phyloP scores from a whole-genome alignment of 2,888 invertebrate genomes.

The Portevinia maculata region DNA sequence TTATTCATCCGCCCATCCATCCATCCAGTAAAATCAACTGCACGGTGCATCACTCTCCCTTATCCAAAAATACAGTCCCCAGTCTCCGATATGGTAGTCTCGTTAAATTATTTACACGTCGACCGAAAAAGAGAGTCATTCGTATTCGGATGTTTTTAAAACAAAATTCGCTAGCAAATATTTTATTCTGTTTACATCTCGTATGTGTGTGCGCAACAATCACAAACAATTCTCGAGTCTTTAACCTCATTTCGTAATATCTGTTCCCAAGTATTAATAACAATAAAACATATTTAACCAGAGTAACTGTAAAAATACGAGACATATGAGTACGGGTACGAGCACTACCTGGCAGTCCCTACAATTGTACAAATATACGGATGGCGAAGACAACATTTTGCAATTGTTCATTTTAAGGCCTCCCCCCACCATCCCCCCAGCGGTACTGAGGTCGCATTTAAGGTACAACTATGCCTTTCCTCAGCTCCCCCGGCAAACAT shows the following conservation, averaged over 20 bases:
- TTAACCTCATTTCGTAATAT: constrained; percentile 74
- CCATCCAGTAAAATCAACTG: background rate
- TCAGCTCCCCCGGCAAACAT: background rate
- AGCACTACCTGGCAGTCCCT: background rate
- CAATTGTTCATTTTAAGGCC: constrained; percentile 52
- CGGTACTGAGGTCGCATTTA: constrained; percentile 60
- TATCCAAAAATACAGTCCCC: constrained; percentile 31
- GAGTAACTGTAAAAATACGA: constrained; percentile 49
- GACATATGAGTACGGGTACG: background rate
- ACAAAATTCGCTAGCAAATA: constrained; percentile 41
- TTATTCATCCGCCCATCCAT: constrained; percentile 23
- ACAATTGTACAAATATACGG: background rate
- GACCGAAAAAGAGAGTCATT: constrained; percentile 3
- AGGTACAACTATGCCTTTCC: constrained; percentile 24
- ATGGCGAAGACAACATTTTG: constrained; percentile 54
- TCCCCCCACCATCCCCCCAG: background rate
- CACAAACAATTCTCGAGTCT: constrained; percentile 71
- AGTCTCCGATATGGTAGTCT: constrained; percentile 4
- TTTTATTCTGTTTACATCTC: constrained; percentile 56
- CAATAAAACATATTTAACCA: constrained; percentile 74
- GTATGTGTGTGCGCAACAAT: constrained; percentile 62
- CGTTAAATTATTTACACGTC: constrained; percentile 38
- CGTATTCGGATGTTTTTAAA: background rate
- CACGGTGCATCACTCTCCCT: background rate
- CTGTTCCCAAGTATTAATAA: constrained; percentile 72